These are phyloP conservation scores for Burhinus bistriatus DNA, from an alignment of 2,113 vertebrate species.

Conservation along the genomic window DNA sequence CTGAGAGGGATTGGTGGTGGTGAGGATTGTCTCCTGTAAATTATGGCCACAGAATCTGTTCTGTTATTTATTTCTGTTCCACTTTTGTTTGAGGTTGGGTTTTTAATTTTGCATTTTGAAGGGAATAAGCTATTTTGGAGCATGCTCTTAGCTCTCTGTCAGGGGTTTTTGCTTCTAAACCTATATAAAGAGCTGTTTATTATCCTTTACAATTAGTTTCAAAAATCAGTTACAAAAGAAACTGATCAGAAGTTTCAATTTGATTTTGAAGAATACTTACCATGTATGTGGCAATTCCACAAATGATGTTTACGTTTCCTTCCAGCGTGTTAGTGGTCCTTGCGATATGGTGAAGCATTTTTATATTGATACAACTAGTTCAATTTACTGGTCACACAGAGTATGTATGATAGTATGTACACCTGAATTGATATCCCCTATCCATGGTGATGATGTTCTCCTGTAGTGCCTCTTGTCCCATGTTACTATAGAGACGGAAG, in stretches of 20 bases:
- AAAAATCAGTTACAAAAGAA: neutral
- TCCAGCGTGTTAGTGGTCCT: neutral
- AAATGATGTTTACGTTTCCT: neutral
- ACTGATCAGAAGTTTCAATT: neutral
- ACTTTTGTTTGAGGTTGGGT: neutral
- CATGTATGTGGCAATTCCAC: neutral
- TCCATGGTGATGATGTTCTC: neutral
- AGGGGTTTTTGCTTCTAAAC: neutral
- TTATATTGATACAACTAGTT: neutral
- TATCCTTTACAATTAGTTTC: neutral
- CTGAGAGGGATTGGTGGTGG: neutral
- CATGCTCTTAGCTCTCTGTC: neutral
- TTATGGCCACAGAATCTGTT: neutral
- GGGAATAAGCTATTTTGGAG: neutral
- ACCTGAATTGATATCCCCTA: neutral
- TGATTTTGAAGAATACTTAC: neutral
- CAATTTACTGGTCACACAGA: neutral
- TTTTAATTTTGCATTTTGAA: neutral
- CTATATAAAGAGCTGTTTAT: neutral
- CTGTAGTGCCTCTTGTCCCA: neutral
- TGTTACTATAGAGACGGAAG: constrained; percentile 22
- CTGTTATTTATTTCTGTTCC: neutral
- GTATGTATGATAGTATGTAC: rapidly evolving
- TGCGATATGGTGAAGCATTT: neutral
- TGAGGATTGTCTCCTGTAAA: neutral